Evolutionary conservation across 2,797 vertebrate genomes (phyloP).

Genomic region (Aldrovandia affinis): DNA sequence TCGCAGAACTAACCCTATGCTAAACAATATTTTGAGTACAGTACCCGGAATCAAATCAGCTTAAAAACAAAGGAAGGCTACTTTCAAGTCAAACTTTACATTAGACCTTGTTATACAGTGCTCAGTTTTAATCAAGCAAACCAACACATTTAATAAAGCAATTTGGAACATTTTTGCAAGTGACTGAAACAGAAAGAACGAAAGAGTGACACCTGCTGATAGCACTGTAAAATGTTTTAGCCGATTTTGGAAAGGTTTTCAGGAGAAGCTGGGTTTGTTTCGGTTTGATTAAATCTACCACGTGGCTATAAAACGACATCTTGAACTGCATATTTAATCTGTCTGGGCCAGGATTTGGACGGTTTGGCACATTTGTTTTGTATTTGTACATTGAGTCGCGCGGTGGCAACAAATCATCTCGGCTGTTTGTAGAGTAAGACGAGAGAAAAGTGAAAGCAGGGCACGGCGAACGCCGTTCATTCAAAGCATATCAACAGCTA

Average conservation of each 20-base stretch:
- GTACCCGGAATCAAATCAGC: neutral
- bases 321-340: no score
- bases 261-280: neutral
- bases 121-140: conserved; percentile 6
- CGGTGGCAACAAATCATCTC: neutral
- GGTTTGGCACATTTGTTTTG: no score
- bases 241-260: neutral
- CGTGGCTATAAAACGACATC: no score
- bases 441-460: neutral
- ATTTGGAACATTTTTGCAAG: neutral
- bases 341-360: no score
- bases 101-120: neutral
- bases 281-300: neutral
- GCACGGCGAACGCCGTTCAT: no score
- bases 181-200: neutral
- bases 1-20: no score
- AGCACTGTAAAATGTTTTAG: neutral
- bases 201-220: conserved; percentile 12
- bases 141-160: neutral
- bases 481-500: no score
- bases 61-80: neutral
- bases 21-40: neutral
- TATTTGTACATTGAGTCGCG: neutral
- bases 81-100: neutral
- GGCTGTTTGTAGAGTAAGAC: neutral